Conservation (phyloP, 2,797 vertebrate genomes). For the Loris lydekkerianus region DNA sequence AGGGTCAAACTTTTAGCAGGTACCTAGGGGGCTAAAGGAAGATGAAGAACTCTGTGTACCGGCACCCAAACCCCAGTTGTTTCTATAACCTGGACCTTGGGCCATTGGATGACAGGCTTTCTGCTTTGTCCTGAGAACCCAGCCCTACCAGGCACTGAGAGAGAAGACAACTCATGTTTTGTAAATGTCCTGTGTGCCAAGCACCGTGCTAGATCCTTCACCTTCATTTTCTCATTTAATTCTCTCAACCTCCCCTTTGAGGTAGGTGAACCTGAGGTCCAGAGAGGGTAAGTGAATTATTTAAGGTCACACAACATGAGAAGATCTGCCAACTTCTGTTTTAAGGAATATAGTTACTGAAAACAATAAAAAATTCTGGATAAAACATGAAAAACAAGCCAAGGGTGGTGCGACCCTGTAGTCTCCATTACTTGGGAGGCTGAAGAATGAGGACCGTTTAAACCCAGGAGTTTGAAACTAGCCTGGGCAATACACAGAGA, state of each 20-base stretch:
- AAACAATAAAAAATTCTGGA: slow-evolving; percentile 13
- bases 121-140: neutral
- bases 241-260: neutral
- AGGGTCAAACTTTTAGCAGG: neutral
- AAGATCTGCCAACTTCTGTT: slow-evolving; percentile 52
- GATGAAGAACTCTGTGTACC: neutral
- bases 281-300: neutral
- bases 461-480: too few species aligned
- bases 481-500: too few species aligned
- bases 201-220: neutral
- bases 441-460: too few species aligned
- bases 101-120: neutral
- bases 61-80: neutral
- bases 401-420: too few species aligned
- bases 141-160: neutral
- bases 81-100: neutral
- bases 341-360: neutral
- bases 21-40: neutral
- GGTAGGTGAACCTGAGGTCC: neutral
- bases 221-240: slow-evolving; percentile 41
- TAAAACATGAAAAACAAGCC: neutral
- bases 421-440: too few species aligned
- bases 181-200: neutral
- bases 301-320: slow-evolving; percentile 29
- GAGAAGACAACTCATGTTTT: neutral